Evolutionary conservation across 2,797 vertebrate species (phyloP), one percentile per base, ranked within the genome.

Genomic region (Xiphorhynchus erythropygius): DNA sequence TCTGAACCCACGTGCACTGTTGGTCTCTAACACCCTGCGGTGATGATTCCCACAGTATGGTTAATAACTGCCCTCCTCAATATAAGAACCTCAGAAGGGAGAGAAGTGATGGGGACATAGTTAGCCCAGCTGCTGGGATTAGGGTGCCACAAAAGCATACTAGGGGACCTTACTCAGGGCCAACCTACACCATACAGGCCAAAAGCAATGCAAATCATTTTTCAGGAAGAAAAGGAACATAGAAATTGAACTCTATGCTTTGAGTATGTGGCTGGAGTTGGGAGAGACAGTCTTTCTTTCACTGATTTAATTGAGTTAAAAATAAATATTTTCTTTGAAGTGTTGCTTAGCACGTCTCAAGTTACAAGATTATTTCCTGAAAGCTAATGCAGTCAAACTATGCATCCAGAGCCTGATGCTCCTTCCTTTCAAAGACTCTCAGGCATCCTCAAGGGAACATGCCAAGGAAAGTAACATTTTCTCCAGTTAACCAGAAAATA

Each of bases 401-500:
- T 35, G n/a, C 67, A 63, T 74, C 56, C 46, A 14, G 60, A 60
- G 52, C 78, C 60, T 68, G 56, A 44, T 80, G 64, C 41, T 77
- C 41, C 37, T 52, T 56, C 30, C 50, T 77, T 93, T 89, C 81
- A 89, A n/a, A 90, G 84, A 18, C 33, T 70, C 41, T 73, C 32
- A 21, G 49, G 49, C 70, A 82, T 56, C 56, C 86, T 70, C 22
- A 0, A 57, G 86, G 90, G 84, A 89, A n/a, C 57, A 35, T 27
- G n/a, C 63, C 24, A 63, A 39, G 42, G 41, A 55, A 87, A 84
- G 24, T 9, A 83, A 67, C 39, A 10, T 63, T 94, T 92, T 82
- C 68, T 89, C 64, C 86, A 89, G 41, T 89, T 93, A 93, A 94
- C 77, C 81, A 95, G 81, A 79, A 90, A 93, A 73, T 28, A 93